Percentiles rank a stretch among this genome's conserved stretches.
Evolutionary conservation across 2,797 vertebrate genomes (phyloP).

Genomic region (Emydoidea blandingii): DNA sequence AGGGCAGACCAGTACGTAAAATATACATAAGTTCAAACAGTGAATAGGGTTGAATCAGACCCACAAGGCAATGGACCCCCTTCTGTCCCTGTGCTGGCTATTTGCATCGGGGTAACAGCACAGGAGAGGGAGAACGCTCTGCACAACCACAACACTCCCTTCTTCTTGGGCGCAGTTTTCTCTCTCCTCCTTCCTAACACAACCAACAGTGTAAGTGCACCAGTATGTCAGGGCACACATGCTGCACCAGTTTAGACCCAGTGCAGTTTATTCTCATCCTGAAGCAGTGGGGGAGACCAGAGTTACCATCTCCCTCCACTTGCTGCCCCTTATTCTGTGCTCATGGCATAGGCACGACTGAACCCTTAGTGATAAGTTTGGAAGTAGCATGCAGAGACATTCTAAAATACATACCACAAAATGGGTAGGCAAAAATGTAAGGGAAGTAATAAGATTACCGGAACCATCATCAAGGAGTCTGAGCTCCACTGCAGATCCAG

Average conservation of each 20-base stretch:
- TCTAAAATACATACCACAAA: too few relatives aligned
- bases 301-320: background rate
- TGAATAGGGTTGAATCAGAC: background rate
- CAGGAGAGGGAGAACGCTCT: background rate
- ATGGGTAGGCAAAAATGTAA: background rate
- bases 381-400: background rate
- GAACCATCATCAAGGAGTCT: slow-evolving; percentile 80
- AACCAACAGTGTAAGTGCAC: too few relatives aligned
- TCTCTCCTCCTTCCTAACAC: too few relatives aligned
- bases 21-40: background rate
- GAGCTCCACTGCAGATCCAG: slow-evolving; percentile 39
- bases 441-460: slow-evolving; percentile 69
- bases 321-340: background rate
- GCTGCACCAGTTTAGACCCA: background rate
- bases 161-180: too few relatives aligned
- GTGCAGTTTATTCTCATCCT: too few relatives aligned
- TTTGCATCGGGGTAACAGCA: background rate
- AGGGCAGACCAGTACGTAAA: background rate
- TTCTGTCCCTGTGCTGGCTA: background rate
- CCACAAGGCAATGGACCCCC: background rate
- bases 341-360: background rate
- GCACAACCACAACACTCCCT: background rate
- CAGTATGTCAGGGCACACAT: background rate
- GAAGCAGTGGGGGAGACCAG: too few relatives aligned
- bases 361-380: background rate